A percentile compares a stretch with the other conserved stretches of the same genome.
phyloP scores from a whole-genome alignment of 2,888 invertebrate species.

The Ellobium chinense region DNA sequence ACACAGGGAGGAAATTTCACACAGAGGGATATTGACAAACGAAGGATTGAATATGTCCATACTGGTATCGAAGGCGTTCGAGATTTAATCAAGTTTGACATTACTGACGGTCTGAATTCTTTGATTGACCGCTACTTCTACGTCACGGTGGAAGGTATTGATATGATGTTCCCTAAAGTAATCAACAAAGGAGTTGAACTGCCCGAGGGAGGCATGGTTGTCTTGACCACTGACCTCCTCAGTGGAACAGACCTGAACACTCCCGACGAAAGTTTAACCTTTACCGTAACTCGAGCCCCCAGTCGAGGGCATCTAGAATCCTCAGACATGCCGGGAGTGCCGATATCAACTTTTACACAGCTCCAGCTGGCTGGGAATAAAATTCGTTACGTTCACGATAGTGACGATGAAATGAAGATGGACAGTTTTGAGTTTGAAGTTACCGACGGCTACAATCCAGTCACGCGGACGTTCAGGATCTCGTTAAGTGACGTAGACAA shows the following conservation, averaged over 20 bases:
- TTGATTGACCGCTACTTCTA: slow-evolving; percentile 77
- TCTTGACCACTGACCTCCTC: slow-evolving; percentile 74
- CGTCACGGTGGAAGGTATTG: slow-evolving; percentile 75
- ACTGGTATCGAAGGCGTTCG: slow-evolving; percentile 73
- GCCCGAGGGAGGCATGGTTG: slow-evolving; percentile 75
- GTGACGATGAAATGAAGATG: slow-evolving; percentile 75
- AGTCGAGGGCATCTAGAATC: slow-evolving; percentile 74
- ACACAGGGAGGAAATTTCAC: slow-evolving; percentile 76
- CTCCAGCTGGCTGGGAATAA: slow-evolving; percentile 77
- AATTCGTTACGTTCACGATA: slow-evolving; percentile 77
- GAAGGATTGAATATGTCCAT: slow-evolving; percentile 73
- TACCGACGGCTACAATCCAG: slow-evolving; percentile 76
- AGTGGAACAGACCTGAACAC: slow-evolving; percentile 76
- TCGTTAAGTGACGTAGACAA: slow-evolving; percentile 77
- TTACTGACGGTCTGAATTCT: slow-evolving; percentile 77
- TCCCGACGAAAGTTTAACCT: slow-evolving; percentile 72
- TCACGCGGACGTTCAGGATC: slow-evolving; percentile 75
- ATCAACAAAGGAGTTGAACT: slow-evolving; percentile 76
- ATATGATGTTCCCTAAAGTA: slow-evolving; percentile 74
- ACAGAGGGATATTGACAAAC: slow-evolving; percentile 76
- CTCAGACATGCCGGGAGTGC: slow-evolving; percentile 68
- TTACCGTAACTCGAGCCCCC: slow-evolving; percentile 76
- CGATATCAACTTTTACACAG: slow-evolving; percentile 76
- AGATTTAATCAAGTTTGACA: slow-evolving; percentile 78
- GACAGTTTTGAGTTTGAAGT: slow-evolving; percentile 79